Percentiles rank a stretch among this genome's conserved stretches.
Evolutionary conservation across 2,113 vertebrate species (phyloP).

Genomic region (Grantiella picta): DNA sequence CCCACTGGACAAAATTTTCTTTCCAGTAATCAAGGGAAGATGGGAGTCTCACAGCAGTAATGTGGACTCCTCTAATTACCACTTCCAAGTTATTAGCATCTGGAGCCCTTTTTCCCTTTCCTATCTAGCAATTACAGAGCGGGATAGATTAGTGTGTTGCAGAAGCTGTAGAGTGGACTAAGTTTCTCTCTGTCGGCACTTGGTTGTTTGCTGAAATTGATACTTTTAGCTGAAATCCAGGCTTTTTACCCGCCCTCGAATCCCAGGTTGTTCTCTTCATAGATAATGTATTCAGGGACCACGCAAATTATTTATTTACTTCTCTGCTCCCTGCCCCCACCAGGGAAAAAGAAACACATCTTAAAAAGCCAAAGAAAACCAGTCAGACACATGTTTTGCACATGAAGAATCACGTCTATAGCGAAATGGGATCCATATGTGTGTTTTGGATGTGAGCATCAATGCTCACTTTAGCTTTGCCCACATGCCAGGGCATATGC

Average conservation of each 20-base stretch:
- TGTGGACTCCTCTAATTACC: constrained; percentile 56
- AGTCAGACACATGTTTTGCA: constrained; percentile 63
- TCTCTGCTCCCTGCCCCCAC: constrained; percentile 38
- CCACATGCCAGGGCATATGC: neutral
- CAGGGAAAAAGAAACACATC: neutral
- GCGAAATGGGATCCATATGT: constrained; percentile 60
- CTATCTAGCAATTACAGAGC: constrained; percentile 38
- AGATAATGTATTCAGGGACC: neutral
- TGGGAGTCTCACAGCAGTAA: constrained; percentile 45
- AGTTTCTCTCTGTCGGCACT: neutral
- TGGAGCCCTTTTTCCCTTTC: constrained; percentile 56
- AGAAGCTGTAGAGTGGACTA: neutral
- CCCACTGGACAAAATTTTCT: constrained; percentile 34
- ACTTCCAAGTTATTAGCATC: constrained; percentile 63
- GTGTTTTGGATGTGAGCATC: constrained; percentile 45
- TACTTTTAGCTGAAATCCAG: neutral
- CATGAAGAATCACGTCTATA: constrained; percentile 55
- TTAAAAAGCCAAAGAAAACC: constrained; percentile 44
- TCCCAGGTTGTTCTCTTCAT: neutral
- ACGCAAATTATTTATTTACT: constrained; percentile 20
- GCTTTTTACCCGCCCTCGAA: neutral
- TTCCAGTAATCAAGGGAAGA: constrained; percentile 50
- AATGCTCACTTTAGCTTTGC: neutral
- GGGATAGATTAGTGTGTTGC: constrained; percentile 30
- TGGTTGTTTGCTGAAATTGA: constrained; percentile 12